These are phyloP conservation scores for Pterostichus niger DNA, from an alignment of 2,888 invertebrate species.

Conservation along the genomic window DNA sequence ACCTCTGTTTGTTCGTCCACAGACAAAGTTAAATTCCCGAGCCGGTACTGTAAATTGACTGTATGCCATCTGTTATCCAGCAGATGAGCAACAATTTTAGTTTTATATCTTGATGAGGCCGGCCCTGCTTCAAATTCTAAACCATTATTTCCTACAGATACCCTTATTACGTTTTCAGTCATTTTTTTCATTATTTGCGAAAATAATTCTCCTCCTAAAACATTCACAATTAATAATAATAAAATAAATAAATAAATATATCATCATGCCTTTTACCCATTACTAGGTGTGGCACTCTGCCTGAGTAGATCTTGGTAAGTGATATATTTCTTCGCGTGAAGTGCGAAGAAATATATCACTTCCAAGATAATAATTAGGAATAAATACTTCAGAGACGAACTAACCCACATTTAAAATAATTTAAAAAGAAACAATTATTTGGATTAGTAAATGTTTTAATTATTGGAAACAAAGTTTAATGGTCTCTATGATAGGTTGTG, in stretches of 20 bases:
- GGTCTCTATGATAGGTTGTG: not conserved
- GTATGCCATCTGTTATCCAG: constrained; percentile 92
- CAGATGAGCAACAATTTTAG: constrained; percentile 83
- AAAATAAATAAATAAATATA: too few species aligned
- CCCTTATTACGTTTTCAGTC: constrained; percentile 77
- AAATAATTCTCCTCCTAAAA: constrained; percentile 84
- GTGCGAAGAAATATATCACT: too few species aligned
- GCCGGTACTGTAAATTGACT: constrained; percentile 82
- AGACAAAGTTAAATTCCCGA: constrained; percentile 80
- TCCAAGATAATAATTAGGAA: not conserved
- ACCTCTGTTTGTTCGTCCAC: constrained; percentile 80
- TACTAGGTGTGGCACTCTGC: too few species aligned
- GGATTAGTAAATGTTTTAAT: not conserved
- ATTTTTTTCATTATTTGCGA: constrained; percentile 85
- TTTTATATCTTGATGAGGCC: constrained; percentile 79
- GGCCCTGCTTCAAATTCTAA: constrained; percentile 78
- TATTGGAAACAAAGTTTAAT: not conserved
- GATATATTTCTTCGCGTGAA: too few species aligned
- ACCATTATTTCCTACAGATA: constrained; percentile 76
- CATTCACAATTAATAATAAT: not conserved
- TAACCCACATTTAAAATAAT: too few species aligned
- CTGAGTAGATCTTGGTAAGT: too few species aligned
- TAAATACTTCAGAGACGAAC: too few species aligned
- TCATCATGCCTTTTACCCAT: too few species aligned
- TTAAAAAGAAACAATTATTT: not conserved